Evolutionary conservation across 2,888 invertebrate genomes (phyloP).

Genomic region (Phengaris arion): DNA sequence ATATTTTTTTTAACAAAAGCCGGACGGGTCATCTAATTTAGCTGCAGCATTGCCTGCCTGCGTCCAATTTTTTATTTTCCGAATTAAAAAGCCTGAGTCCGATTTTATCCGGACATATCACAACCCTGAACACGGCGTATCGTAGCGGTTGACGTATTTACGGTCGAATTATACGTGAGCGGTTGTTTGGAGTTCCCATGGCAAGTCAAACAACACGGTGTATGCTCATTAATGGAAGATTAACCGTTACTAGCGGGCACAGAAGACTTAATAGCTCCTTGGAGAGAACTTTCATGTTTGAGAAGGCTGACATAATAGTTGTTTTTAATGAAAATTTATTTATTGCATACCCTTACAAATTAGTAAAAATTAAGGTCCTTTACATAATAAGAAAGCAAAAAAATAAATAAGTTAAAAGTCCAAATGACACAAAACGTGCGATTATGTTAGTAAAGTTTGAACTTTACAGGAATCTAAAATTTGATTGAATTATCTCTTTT

Average conservation of each 20-base stretch:
- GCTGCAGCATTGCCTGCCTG: too few relatives aligned
- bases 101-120: neutral
- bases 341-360: too few relatives aligned
- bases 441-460: too few relatives aligned
- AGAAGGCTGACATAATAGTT: neutral
- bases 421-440: too few relatives aligned
- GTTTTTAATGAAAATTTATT: neutral
- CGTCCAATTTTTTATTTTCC: too few relatives aligned
- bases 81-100: neutral
- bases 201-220: slow-evolving; percentile 46
- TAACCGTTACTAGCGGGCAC: slow-evolving; percentile 11
- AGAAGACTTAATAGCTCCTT: neutral
- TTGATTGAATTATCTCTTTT: too few relatives aligned
- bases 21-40: too few relatives aligned
- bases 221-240: slow-evolving; percentile 34
- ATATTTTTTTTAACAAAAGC: too few relatives aligned
- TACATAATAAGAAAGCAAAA: too few relatives aligned
- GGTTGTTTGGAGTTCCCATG: slow-evolving; percentile 62
- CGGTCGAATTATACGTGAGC: slow-evolving; percentile 48
- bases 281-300: slow-evolving; percentile 47
- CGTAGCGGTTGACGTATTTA: slow-evolving; percentile 54
- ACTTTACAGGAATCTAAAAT: too few relatives aligned
- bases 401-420: too few relatives aligned
- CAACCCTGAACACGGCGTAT: slow-evolving; percentile 40
- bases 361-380: too few relatives aligned